Evolutionary conservation across 2,113 vertebrate genomes (phyloP).

Genomic region (Clarias magur): DNA sequence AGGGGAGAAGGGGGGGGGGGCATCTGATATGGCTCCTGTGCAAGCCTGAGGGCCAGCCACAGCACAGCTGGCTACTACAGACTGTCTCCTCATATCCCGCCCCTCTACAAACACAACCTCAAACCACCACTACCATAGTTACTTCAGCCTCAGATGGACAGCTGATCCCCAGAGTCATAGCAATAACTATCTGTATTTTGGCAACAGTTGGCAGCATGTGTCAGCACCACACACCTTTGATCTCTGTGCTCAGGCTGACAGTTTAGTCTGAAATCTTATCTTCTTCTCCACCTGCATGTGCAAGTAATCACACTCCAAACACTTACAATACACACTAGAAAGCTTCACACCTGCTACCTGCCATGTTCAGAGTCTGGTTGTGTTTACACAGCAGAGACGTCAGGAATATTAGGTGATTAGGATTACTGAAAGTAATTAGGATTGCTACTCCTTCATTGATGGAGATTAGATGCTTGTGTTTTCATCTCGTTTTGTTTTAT

Average conservation of each 20-base stretch:
- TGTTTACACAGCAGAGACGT: constrained; percentile 21
- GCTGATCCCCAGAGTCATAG: constrained; percentile 46
- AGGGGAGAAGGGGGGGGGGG: constrained; percentile 40
- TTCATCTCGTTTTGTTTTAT: not conserved
- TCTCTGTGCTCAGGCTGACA: constrained; percentile 16
- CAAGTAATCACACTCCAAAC: constrained; percentile 30
- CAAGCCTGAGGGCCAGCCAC: constrained; percentile 44
- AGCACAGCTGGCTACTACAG: constrained; percentile 56
- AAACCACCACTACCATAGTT: constrained; percentile 25
- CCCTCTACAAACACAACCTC: constrained; percentile 38
- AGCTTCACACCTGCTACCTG: constrained; percentile 46
- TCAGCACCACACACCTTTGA: constrained; percentile 42
- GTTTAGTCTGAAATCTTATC: constrained; percentile 41
- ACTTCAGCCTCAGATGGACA: constrained; percentile 23
- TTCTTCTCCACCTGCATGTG: constrained; percentile 29
- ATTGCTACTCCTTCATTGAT: not conserved
- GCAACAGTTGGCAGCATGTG: constrained; percentile 63
- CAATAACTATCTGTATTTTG: constrained; percentile 61
- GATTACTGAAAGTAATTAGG: not conserved
- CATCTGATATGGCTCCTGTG: constrained; percentile 61
- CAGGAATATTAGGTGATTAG: not conserved
- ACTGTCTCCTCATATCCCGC: constrained; percentile 37
- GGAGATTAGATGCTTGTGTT: not conserved
- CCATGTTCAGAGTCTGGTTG: not conserved
- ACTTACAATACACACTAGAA: not conserved